Base-by-base conservation (phyloP, 2,888 invertebrate genomes). In the Mythimna lalbum region DNA sequence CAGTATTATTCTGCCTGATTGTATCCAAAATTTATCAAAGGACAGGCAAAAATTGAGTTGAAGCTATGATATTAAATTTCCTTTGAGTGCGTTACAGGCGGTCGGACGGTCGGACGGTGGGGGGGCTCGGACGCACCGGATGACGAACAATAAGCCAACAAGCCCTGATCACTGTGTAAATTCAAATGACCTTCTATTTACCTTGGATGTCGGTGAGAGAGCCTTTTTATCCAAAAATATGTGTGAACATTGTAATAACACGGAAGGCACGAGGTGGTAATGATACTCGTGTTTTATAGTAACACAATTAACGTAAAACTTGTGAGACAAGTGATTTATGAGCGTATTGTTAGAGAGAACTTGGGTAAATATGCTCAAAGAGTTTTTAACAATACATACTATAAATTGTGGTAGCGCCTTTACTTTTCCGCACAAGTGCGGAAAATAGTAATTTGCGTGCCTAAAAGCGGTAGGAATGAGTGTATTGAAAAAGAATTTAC, bases 21-120 rank as follows among this genome's bases (percentile, higher is more conserved):
- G 43, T 56, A 49, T 50, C 49, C n/a, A 47, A 77, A 77, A 84
- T 81, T 75, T 62, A 53, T 63, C 72, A 74, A 69, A 76, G 71
- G 69, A 76, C 59, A 71, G 47, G 68, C 63, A 74, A 69, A 82
- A 82, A 82, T 68, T 69, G 71, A 70, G 71, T 75, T 72, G 71
- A 69, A 62, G 63, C 62, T 67, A 73, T 77, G 59, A 81, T 84
- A 84, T 84, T 76, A 61, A 81, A 85, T 85, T 84, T 83, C 85
- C 85, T 80, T 76, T 69, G 64, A 65, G 75, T 69, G 56, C 36
- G 68, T 71, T 55, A 64, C 73, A 63, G 73, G 82, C 80, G 78
- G 80, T 77, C 69, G 64, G 61, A 60, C 76, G 21, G 57, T 56
- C 56, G 21, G 10, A 50, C 79, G 78, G 78, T 73, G 43, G 43